Percentiles rank a stretch among this genome's conserved stretches.
phyloP scores from a whole-genome alignment of 1,140 invertebrate species.

The Trialeurodes vaporariorum region DNA sequence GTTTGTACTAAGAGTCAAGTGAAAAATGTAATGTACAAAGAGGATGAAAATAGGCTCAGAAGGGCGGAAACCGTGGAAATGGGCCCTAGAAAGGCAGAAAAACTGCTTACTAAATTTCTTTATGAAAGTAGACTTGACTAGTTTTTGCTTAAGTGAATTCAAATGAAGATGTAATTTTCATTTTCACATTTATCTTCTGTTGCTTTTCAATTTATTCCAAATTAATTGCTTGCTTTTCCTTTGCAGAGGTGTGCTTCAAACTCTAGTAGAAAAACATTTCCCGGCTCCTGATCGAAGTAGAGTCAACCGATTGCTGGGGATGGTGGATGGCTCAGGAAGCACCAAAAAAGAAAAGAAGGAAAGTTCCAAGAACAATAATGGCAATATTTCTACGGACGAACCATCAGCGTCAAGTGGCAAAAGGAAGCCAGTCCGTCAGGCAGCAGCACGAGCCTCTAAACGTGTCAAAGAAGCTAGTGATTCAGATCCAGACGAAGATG shows the following conservation, averaged over 20 bases:
- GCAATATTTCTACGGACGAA: constrained; percentile 4
- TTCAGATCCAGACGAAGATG: constrained; percentile 43
- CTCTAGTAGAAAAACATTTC: constrained; percentile 93
- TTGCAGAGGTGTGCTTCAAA: constrained; percentile 77
- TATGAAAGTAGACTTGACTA: too few species aligned
- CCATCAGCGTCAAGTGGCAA: background rate
- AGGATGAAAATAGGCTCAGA: too few species aligned
- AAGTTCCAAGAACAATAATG: constrained; percentile 41
- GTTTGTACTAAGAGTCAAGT: too few species aligned
- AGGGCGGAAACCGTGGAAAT: too few species aligned
- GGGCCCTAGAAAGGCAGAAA: too few species aligned
- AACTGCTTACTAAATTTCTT: too few species aligned
- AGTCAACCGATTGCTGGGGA: constrained; percentile 67
- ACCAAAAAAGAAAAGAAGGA: constrained; percentile 30
- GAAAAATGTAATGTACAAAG: too few species aligned
- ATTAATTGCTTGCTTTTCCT: constrained; percentile 10
- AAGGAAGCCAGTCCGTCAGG: constrained; percentile 44
- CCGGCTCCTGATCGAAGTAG: constrained; percentile 82
- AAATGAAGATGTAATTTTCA: constrained; percentile 12
- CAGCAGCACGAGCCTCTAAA: constrained; percentile 55
- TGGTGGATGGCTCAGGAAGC: constrained; percentile 39
- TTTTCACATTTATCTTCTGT: constrained; percentile 3
- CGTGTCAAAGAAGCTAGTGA: constrained; percentile 53
- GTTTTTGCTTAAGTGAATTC: too few species aligned
- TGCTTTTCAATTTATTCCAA: constrained; percentile 4